Evolutionary conservation across 2,888 invertebrate genomes (phyloP), one percentile per base, ranked within the genome.

Genomic region (Sarcophaga caerulescens): DNA sequence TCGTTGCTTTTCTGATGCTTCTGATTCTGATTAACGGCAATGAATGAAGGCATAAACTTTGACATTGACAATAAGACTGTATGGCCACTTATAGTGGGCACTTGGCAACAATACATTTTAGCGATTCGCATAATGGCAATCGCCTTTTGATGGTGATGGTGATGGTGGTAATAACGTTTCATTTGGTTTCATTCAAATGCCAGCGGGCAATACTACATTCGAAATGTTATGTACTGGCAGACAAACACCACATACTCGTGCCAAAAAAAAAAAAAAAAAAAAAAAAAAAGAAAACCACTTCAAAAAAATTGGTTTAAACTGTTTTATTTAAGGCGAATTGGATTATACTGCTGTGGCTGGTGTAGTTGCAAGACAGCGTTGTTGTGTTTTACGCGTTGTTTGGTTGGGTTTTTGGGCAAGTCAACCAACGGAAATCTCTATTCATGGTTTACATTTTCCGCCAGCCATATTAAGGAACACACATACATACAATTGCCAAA

Each of bases 51-150:
- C 79, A 75, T 79, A 79, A 75, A 70, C 84, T 79, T 59, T 84
- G 84, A 79, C 84, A 75, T 84, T 84, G 84, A 70, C 75, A 79
- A 75, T 84, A 84, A 71, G 75, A 60, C 70, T 25, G 17, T 35
- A 17, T 14, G 47, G 44, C 19, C 69, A 69, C 68, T 59, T 45
- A n/a, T 60, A 60, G 69, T 59, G 62, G 74, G 47, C 60, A 76
- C 57, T 57, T 35, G 66, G 60, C 60, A 70, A 63, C 44, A 52
- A 52, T 52, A 52, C 52, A 17, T 17, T 14, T 4, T 1, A 10
- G 14, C 12, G 14, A 52, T 52, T 52, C 17, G 17, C 17, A 52
- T 52, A 52, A 52, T 52, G 52, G 17, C 17, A 52, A 17, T 52
- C 12, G 12, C 4, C 14, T 52, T 14, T 17, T 14, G 17, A 12